Evolutionary conservation across 2,888 invertebrate species (phyloP), one percentile per base, ranked within the genome.

Genomic region (Copidosoma aretas): DNA sequence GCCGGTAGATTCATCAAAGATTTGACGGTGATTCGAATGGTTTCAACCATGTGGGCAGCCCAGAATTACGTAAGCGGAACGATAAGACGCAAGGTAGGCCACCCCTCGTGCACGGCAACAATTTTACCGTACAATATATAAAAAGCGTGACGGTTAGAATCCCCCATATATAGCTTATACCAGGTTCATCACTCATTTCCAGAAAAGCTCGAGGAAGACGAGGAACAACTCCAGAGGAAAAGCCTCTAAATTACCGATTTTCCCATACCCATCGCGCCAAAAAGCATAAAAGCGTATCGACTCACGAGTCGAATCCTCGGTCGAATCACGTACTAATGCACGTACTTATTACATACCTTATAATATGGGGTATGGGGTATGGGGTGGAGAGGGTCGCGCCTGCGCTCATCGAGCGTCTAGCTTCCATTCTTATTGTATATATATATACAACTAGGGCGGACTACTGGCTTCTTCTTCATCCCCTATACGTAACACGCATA

Each of bases 371-470:
- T n/a, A n/a, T n/a, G n/a, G n/a, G n/a, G n/a, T n/a, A n/a, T n/a
- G n/a, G n/a, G n/a, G n/a, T n/a, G n/a, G n/a, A n/a, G n/a, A n/a
- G 3, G 32, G 32, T 8, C 32, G 32, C 32, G 32, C 32, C 8
- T 32, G 32, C 32, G 32, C 32, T 32, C 32, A 8, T 32, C 43
- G 43, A 8, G 43, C 2, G 8, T 12, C 4, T 32, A 8, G 32
- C 8, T 32, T 32, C 32, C 32, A 32, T 32, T 32, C 32, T 32
- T 32, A 8, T 32, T 32, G 32, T 32, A n/a, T 32, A 8, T 32
- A 32, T 8, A 32, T 32, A 8, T 32, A 46, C 43, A 46, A 12
- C 15, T 59, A 63, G 60, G 63, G 70, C 66, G 66, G 66, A 65
- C 53, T 8, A 10, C 10, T 2, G 59, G 59, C 59, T 62, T 49